Conservation (phyloP, 2,797 vertebrate species). For the Amblyraja radiata region DNA sequence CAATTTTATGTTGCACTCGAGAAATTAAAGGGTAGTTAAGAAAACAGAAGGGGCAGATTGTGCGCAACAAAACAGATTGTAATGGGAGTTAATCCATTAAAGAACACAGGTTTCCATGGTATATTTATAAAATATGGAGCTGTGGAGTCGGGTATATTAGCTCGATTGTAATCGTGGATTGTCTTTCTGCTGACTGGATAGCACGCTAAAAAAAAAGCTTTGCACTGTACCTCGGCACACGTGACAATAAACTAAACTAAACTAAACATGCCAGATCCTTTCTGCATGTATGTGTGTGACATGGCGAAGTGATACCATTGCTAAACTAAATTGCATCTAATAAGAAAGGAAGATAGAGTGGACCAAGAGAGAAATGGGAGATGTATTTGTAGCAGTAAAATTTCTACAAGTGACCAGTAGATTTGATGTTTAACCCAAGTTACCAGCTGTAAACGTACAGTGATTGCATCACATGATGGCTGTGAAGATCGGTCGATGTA, state of each 20-base stretch:
- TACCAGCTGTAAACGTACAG: slow-evolving; percentile 8
- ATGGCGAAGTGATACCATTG: not conserved
- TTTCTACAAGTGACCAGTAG: not conserved
- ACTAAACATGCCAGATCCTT: not conserved
- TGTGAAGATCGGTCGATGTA: not conserved
- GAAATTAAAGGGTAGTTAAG: not conserved
- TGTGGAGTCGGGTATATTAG: not conserved
- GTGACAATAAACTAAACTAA: too few species aligned
- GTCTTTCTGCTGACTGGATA: too few species aligned
- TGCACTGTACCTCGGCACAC: too few species aligned
- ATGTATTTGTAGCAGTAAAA: not conserved
- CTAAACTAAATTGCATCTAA: too few species aligned
- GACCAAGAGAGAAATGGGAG: not conserved
- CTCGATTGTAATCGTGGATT: too few species aligned
- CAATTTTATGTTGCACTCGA: too few species aligned
- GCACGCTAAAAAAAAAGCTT: too few species aligned
- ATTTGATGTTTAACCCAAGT: not conserved
- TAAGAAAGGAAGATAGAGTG: not conserved
- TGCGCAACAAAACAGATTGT: not conserved
- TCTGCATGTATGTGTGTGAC: not conserved
- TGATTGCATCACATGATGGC: not conserved
- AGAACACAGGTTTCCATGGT: too few species aligned
- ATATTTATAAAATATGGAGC: not conserved
- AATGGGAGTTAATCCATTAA: not conserved
- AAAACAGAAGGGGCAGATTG: not conserved